Conservation (phyloP, 2,113 vertebrate genomes). For the Entomyzon cyanotis region DNA sequence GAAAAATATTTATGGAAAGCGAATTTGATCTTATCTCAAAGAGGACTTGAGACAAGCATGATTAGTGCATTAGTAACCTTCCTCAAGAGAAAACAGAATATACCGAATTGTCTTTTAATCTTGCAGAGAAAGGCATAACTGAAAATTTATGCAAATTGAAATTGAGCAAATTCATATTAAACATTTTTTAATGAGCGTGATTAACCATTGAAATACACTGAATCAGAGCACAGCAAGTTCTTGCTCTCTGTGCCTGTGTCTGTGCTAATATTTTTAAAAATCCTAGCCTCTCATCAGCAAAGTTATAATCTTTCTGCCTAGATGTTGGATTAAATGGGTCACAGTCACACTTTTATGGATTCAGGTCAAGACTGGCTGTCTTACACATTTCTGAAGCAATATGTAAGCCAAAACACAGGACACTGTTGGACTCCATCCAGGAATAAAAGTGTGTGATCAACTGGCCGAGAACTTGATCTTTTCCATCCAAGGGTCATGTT, state of each 20-base stretch:
- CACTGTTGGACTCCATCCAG: not conserved
- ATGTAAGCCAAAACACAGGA: not conserved
- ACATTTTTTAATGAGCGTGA: not conserved
- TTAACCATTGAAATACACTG: not conserved
- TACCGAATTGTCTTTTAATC: not conserved
- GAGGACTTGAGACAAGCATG: not conserved
- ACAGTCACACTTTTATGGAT: not conserved
- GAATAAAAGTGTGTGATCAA: not conserved
- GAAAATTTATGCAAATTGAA: constrained; percentile 1
- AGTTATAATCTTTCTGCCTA: not conserved
- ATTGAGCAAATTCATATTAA: not conserved
- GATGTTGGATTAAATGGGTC: not conserved
- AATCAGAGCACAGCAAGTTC: not conserved
- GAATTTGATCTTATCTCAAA: not conserved
- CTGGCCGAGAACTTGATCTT: not conserved
- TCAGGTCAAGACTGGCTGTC: not conserved
- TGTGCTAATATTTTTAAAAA: not conserved
- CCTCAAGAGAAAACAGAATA: not conserved
- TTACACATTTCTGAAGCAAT: not conserved
- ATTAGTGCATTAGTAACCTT: not conserved
- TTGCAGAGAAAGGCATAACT: not conserved
- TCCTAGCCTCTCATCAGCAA: not conserved
- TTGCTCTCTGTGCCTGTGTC: not conserved
- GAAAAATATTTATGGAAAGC: not conserved
- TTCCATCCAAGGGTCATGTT: not conserved